Evolutionary conservation across 2,797 vertebrate species (phyloP), one percentile per base, ranked within the genome.

Genomic region (Botia almorhae): DNA sequence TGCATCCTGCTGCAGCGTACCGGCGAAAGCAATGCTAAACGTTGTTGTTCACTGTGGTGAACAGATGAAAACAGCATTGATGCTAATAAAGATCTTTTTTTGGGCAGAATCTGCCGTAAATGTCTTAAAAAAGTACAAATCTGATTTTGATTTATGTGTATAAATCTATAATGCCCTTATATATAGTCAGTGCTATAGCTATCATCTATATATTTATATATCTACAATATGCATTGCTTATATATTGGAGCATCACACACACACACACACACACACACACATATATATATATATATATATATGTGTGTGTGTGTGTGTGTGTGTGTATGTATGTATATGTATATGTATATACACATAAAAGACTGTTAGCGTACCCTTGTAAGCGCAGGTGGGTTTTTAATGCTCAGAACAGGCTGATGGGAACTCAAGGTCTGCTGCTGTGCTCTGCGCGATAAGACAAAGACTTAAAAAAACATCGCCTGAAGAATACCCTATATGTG

Each of bases 401-500:
- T 36, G 69, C 48, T 79, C 14, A 55, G 19, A 61, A 74, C 6
- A 33, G 36, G 17, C 43, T 74, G 74, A 58, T 82, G 80, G 53
- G 72, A 85, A 80, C 76, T 73, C 36, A 68, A 69, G 81, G 12
- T 55, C 69, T 84, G 74, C 86, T 7, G 21, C 89, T 92, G 91
- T 87, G 88, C 81, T 87, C 86, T 89, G 84, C 88, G 63, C 91
- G 92, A 94, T 92, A 93, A 92, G 90, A 86, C 82, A 79, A 88
- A 60, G 85, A 87, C 90, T 92, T 90, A 89, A 90, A 85, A 91
- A 91, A 82, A 82, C 83, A 86, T 87, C 86, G 86, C 91, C 88
- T 88, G 89, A 92, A 91, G 89, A 91, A 93, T 89, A 87, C 82
- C 89, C 90, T 61, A 48, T 91, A 91, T 90, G 92, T 91, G 88